A percentile compares a stretch with the other conserved stretches of the same genome.
Conservation (phyloP, 2,888 invertebrate species). For the Torymus tubicola region DNA sequence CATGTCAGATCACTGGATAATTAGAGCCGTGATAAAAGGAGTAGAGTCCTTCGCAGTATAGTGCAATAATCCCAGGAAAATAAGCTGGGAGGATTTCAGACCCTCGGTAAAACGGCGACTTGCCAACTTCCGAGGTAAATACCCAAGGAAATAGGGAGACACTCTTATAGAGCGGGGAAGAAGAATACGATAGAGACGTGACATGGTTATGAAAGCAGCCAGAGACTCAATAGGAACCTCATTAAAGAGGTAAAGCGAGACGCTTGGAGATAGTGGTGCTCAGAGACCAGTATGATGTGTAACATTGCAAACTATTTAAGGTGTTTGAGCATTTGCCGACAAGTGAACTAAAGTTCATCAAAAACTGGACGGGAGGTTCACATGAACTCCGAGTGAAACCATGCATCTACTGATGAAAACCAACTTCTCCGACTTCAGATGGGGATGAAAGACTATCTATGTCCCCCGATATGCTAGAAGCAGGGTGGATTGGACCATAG, state of each 20-base stretch:
- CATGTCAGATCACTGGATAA: conserved; percentile 1
- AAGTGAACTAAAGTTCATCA: background rate
- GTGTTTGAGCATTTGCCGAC: background rate
- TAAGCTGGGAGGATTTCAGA: background rate
- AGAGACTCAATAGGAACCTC: too few relatives aligned
- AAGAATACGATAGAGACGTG: background rate
- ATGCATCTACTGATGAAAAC: conserved; percentile 1
- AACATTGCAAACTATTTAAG: background rate
- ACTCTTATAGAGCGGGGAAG: background rate
- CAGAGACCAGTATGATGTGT: background rate
- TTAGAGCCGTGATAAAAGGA: conserved; percentile 3
- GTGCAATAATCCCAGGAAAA: background rate
- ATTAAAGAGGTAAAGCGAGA: background rate
- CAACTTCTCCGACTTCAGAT: background rate
- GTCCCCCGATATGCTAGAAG: too few relatives aligned
- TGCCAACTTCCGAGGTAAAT: background rate
- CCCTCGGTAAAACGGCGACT: background rate
- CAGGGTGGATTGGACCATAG: background rate
- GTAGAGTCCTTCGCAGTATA: background rate
- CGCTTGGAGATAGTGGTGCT: background rate
- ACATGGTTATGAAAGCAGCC: too few relatives aligned
- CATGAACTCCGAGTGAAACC: background rate
- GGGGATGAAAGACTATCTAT: background rate
- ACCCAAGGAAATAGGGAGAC: background rate
- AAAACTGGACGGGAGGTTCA: background rate